Base-by-base conservation (phyloP, 2,113 vertebrate genomes). In the Noturus placidus region DNA sequence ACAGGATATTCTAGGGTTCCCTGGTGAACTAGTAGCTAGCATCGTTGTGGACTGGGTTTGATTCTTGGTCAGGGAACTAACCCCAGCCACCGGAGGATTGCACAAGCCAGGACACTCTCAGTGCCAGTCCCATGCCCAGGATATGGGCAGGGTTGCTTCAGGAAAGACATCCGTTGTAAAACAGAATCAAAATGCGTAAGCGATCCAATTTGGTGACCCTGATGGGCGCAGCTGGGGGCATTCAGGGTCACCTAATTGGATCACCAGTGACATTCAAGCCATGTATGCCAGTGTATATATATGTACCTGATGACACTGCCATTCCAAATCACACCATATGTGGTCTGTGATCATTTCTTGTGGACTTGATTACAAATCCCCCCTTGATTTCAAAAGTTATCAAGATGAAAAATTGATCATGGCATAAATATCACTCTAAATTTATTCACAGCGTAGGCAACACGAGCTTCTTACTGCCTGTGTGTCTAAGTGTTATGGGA, bases 381-480 rank as follows among this genome's bases (percentile, higher is more conserved):
- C 52, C 50, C 20, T 78, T 7, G 54, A 20, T 69, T 79, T 57
- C 50, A 69, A 35, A 84, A 79, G 38, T 67, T 67, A 83, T 84
- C 42, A 83, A 54, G 33, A 42, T 69, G 35, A 57, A 79, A 54
- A 88, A 88, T 69, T 79, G 82, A 22, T 57, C 61, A 78, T 84
- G 86, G 33, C 86, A 87, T 59, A 82, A 69, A 88, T 84, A 87
- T 74, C 67, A 46, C 87, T 84, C 17, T 33, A 57, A 56, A 77
- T 78, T 69, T 78, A 88, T 70, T 84, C 74, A 84, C 50, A 67
- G 69, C 33, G 17, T 78, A 79, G 82, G 74, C 82, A 65, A 56
- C 57, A 84, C 72, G 69, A 69, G 81, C 87, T 79, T 87, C 70
- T 77, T 77, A 65, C 22, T 78, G 72, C 56, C 59, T 50, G 57